phyloP scores from a whole-genome alignment of 1,140 invertebrate species.

The Harlomillsia oculata region DNA sequence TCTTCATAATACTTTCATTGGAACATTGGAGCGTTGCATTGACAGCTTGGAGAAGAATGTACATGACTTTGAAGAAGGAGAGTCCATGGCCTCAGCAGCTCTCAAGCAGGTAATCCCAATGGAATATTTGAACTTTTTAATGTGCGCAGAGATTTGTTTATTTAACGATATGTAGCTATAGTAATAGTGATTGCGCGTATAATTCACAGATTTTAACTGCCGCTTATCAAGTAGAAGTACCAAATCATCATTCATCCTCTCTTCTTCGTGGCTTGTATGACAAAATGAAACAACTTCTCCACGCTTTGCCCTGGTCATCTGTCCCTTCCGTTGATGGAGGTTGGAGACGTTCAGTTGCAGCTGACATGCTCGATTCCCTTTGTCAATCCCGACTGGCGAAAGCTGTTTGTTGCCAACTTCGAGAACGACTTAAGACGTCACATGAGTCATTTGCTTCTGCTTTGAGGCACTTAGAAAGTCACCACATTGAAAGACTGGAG shows the following conservation, averaged over 20 bases:
- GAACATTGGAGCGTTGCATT: slow-evolving; percentile 64
- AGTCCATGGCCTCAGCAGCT: slow-evolving; percentile 60
- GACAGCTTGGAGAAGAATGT: slow-evolving; percentile 53
- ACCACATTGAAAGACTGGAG: slow-evolving; percentile 61
- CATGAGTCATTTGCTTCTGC: slow-evolving; percentile 52
- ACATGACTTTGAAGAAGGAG: slow-evolving; percentile 45
- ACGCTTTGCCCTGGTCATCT: slow-evolving; percentile 55
- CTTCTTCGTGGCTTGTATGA: slow-evolving; percentile 64
- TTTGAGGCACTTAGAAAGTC: slow-evolving; percentile 56
- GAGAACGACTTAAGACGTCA: slow-evolving; percentile 30
- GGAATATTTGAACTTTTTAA: slow-evolving; percentile 23
- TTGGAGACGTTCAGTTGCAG: slow-evolving; percentile 64
- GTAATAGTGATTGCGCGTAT: background rate
- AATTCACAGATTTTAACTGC: slow-evolving; percentile 58
- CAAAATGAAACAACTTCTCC: slow-evolving; percentile 60
- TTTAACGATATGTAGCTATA: background rate
- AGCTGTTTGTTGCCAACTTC: slow-evolving; percentile 63
- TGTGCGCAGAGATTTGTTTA: background rate
- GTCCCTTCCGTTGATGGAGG: slow-evolving; percentile 53
- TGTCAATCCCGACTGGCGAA: slow-evolving; percentile 60
- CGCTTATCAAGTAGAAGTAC: slow-evolving; percentile 74
- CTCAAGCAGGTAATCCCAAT: slow-evolving; percentile 52
- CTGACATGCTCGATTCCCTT: slow-evolving; percentile 62
- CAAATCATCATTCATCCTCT: slow-evolving; percentile 62
- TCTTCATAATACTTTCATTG: slow-evolving; percentile 69